Conservation (phyloP, 1,140 invertebrate species). For the Alviniconcha marisindica region DNA sequence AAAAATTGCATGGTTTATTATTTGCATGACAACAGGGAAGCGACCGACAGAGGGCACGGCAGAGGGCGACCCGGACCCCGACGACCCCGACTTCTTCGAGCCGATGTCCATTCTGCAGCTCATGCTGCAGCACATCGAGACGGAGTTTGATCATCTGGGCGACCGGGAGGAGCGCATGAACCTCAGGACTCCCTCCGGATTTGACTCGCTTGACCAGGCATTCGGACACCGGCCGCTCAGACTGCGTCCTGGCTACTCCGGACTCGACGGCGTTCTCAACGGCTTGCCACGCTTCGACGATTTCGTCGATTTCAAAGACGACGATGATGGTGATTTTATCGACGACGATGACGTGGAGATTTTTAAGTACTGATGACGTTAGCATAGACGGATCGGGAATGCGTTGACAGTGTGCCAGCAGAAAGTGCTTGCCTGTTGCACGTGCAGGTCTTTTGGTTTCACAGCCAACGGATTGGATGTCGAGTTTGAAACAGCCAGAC, state of each 20-base stretch:
- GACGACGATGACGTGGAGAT: constrained; percentile 16
- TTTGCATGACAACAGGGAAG: too few species aligned
- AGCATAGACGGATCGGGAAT: too few species aligned
- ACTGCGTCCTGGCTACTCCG: constrained; percentile 11
- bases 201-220: constrained; percentile 7
- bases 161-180: background rate
- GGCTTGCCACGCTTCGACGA: background rate
- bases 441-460: too few species aligned
- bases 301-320: background rate
- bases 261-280: background rate
- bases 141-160: constrained; percentile 14
- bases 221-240: background rate
- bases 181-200: background rate
- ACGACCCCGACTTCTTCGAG: background rate
- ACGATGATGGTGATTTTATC: background rate
- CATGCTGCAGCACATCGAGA: constrained; percentile 26
- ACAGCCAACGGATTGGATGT: too few species aligned
- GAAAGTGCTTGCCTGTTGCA: too few species aligned
- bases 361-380: background rate
- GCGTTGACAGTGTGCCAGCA: too few species aligned
- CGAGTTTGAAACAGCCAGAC: too few species aligned
- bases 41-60: background rate
- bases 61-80: background rate
- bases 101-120: constrained; percentile 25
- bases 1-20: too few species aligned